phyloP scores from a whole-genome alignment of 2,113 vertebrate species.

The Crotalus helleri region DNA sequence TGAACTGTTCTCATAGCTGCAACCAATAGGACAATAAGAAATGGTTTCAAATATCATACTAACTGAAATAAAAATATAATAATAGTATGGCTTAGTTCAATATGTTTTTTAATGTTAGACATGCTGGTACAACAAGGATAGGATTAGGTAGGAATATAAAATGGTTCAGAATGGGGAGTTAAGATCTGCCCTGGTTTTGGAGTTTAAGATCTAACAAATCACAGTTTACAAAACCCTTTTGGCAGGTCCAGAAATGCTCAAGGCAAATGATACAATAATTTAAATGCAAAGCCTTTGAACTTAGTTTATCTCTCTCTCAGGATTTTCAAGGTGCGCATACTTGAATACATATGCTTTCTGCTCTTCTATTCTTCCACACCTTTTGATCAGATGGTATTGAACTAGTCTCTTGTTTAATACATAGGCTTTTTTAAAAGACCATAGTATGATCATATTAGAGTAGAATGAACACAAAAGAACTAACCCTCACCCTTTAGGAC shows the following conservation, averaged over 20 bases:
- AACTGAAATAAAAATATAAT: background rate
- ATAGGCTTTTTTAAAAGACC: slow-evolving; percentile 36
- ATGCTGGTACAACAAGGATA: background rate
- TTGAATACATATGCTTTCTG: slow-evolving; percentile 53
- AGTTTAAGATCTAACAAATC: background rate
- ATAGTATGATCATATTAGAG: slow-evolving; percentile 60
- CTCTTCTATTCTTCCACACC: slow-evolving; percentile 47
- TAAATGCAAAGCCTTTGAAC: slow-evolving; percentile 63
- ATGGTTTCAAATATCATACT: background rate
- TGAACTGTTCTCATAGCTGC: background rate
- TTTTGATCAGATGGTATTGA: slow-evolving; percentile 60
- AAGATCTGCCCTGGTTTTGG: background rate
- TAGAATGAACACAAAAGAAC: slow-evolving; percentile 63
- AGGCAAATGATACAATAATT: slow-evolving; percentile 35
- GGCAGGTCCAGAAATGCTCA: slow-evolving; percentile 53
- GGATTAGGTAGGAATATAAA: background rate
- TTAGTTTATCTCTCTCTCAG: slow-evolving; percentile 40
- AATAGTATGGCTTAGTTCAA: background rate
- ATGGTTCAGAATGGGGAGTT: background rate
- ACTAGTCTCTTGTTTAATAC: slow-evolving; percentile 63
- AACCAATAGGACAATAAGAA: background rate
- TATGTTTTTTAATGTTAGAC: background rate
- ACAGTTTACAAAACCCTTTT: slow-evolving; percentile 45
- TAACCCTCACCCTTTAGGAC: slow-evolving; percentile 22
- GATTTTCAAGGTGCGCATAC: slow-evolving; percentile 26